Percentiles rank a stretch among this genome's conserved stretches.
phyloP scores from a whole-genome alignment of 2,113 vertebrate genomes.

The Megalops atlanticus region DNA sequence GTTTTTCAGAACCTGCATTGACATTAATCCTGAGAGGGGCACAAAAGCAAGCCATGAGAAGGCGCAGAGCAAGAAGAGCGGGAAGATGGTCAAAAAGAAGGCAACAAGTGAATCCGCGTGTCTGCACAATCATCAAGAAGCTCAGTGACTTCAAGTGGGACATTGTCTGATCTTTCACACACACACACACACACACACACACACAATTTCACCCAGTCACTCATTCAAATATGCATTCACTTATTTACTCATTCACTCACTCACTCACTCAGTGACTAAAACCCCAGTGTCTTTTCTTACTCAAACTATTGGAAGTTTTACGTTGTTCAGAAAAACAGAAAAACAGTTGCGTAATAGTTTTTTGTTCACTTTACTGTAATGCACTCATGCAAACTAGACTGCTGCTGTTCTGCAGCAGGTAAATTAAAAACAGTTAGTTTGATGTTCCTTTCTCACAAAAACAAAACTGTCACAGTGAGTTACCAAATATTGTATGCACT shows the following conservation, averaged over 20 bases:
- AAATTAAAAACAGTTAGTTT: conserved; percentile 1
- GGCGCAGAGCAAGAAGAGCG: conserved; percentile 18
- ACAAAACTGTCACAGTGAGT: conserved; percentile 16
- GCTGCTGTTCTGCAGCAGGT: background rate
- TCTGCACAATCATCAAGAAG: too few relatives aligned
- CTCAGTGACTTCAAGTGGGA: too few relatives aligned
- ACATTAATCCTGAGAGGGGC: conserved; percentile 5
- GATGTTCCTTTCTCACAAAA: conserved; percentile 11
- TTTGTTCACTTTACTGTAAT: background rate
- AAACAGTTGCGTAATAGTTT: background rate
- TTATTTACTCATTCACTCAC: background rate
- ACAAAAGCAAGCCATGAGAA: conserved; percentile 17
- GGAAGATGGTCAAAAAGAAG: conserved; percentile 20
- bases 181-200: background rate
- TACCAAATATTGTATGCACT: background rate
- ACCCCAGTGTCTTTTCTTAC: background rate
- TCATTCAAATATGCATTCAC: background rate
- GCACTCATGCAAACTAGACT: background rate
- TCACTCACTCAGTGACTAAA: background rate
- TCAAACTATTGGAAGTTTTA: background rate
- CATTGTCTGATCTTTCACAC: too few relatives aligned
- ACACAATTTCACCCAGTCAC: background rate
- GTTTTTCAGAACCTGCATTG: conserved; percentile 24
- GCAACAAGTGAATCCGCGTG: too few relatives aligned
- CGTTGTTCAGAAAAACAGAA: background rate